Conservation (phyloP, 2,888 invertebrate species). For the Smittia sp. region DNA sequence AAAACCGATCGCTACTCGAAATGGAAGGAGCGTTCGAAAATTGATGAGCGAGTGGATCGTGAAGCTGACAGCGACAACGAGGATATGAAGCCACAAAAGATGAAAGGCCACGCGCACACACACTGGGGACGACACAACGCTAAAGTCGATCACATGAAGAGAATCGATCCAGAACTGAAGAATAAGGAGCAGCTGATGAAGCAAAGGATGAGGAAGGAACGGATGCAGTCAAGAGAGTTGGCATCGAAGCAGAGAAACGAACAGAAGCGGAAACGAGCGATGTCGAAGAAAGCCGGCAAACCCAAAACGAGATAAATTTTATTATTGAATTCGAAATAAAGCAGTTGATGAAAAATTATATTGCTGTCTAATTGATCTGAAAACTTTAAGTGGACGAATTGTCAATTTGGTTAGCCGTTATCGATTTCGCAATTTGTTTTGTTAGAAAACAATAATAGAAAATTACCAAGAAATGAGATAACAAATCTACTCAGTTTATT, state of each 20-base stretch:
- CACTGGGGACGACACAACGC: slow-evolving; percentile 79
- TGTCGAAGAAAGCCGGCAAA: neutral
- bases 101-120: slow-evolving; percentile 56
- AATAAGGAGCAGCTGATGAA: slow-evolving; percentile 77
- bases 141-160: slow-evolving; percentile 63
- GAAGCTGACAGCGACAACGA: slow-evolving; percentile 49
- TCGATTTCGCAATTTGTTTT: no score
- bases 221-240: slow-evolving; percentile 63
- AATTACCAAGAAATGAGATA: no score
- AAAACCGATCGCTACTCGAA: slow-evolving; percentile 85
- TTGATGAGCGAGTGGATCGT: slow-evolving; percentile 51
- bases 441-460: no score
- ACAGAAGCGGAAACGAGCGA: slow-evolving; percentile 1
- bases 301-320: neutral
- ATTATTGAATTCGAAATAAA: neutral
- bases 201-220: slow-evolving; percentile 58
- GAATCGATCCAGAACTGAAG: slow-evolving; percentile 61
- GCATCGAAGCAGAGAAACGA: slow-evolving; percentile 43
- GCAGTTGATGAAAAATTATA: no score
- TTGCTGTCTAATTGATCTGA: no score
- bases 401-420: no score
- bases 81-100: slow-evolving; percentile 43
- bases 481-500: no score
- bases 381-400: no score
- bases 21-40: slow-evolving; percentile 74